Percentiles rank a stretch among this genome's conserved stretches.
Evolutionary conservation across 2,888 invertebrate genomes (phyloP).

Genomic region (Drosophila neotestacea): DNA sequence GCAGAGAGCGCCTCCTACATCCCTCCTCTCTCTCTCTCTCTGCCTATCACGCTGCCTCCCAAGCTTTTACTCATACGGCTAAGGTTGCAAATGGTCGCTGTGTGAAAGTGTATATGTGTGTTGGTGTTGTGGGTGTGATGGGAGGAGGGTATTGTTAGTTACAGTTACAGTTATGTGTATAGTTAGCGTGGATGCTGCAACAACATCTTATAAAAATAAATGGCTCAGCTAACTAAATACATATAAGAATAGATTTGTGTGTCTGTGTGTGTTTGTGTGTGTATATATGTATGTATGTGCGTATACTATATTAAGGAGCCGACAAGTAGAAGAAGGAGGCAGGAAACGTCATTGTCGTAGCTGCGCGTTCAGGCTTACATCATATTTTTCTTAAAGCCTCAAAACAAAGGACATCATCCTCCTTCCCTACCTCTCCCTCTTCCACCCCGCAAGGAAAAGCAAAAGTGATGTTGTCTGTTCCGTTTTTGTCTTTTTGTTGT

Average conservation of each 20-base stretch:
- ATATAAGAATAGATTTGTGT: not conserved
- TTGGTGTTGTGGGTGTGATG: not conserved
- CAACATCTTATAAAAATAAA: constrained; percentile 73
- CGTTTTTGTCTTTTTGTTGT: constrained; percentile 23
- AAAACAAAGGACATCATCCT: constrained; percentile 59
- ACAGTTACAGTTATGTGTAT: constrained; percentile 53
- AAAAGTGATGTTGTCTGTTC: constrained; percentile 40
- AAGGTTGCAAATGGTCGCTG: constrained; percentile 56
- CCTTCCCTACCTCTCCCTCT: not conserved
- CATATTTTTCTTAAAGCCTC: constrained; percentile 70
- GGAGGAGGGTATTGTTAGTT: constrained; percentile 54
- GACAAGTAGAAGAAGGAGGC: constrained; percentile 4
- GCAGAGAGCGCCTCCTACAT: constrained; percentile 22
- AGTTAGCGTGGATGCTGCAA: constrained; percentile 63
- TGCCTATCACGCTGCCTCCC: not conserved
- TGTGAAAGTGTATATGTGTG: constrained; percentile 13
- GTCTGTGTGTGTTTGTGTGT: not conserved
- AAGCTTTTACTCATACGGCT: constrained; percentile 65
- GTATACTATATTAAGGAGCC: not conserved
- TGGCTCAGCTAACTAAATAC: constrained; percentile 64
- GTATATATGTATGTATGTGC: not conserved
- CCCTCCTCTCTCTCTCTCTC: not conserved
- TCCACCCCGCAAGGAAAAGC: constrained; percentile 22
- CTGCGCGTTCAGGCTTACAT: constrained; percentile 68
- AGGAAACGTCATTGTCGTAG: constrained; percentile 21